Evolutionary conservation across 1,140 invertebrate genomes (phyloP).

Genomic region (Paracyclopina nana): DNA sequence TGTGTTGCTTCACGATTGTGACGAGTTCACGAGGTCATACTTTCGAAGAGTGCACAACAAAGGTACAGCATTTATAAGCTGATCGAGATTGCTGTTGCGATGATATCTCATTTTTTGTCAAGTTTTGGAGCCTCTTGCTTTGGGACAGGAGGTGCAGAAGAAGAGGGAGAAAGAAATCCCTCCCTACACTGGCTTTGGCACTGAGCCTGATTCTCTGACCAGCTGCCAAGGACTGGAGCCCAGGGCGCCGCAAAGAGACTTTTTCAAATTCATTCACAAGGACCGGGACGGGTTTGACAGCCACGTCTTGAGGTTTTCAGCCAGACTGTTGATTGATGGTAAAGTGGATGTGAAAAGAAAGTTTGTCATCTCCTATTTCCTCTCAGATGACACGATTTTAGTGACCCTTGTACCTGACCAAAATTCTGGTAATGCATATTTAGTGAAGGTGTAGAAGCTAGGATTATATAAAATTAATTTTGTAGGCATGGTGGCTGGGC

Average conservation of each 20-base stretch:
- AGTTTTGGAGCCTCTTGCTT: not conserved
- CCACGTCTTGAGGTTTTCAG: constrained; percentile 53
- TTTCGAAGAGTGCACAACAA: constrained; percentile 35
- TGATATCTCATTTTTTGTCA: not conserved
- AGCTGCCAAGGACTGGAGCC: constrained; percentile 56
- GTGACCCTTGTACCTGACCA: constrained; percentile 49
- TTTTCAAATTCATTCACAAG: constrained; percentile 55
- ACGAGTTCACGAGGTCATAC: constrained; percentile 66
- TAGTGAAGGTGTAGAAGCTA: too few relatives aligned
- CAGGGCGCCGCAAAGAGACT: constrained; percentile 48
- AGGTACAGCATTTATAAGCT: constrained; percentile 25
- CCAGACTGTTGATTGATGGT: constrained; percentile 45
- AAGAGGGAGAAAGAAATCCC: constrained; percentile 35
- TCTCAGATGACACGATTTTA: constrained; percentile 59
- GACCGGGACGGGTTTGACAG: constrained; percentile 50
- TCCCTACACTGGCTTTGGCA: constrained; percentile 71
- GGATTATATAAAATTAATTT: too few relatives aligned
- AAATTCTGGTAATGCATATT: constrained; percentile 45
- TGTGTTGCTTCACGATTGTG: constrained; percentile 59
- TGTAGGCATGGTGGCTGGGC: too few relatives aligned
- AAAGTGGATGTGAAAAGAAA: constrained; percentile 41
- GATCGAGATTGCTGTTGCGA: not conserved
- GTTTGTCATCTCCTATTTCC: constrained; percentile 60
- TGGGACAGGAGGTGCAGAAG: not conserved
- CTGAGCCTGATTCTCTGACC: constrained; percentile 61